Evolutionary conservation across 2,888 invertebrate species (phyloP), one percentile per base, ranked within the genome.

Genomic region (Phortica okadai): DNA sequence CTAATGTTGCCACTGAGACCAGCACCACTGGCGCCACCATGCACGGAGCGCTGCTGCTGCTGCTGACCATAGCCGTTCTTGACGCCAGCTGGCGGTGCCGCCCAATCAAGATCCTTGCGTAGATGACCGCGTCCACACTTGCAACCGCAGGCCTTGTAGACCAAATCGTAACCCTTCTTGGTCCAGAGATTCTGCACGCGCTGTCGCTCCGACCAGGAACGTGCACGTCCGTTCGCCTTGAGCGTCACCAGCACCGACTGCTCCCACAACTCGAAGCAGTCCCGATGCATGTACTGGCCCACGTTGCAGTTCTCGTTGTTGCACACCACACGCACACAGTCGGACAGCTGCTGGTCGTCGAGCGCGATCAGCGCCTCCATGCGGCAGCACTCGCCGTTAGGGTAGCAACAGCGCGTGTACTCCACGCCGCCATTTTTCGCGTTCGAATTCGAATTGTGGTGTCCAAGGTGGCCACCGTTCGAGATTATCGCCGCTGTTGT

Each of bases 181-280:
- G 98, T 98, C 99, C 99, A 99, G 77, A 99, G 92, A 92, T 98
- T 98, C 92, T 98, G 98, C 86, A 96, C 95, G 44, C 98, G 94
- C 91, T 98, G 98, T 77, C 97, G 94, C 91, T 98, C 98, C 56
- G 97, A 97, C 98, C 98, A 98, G 82, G 96, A 97, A 33, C 98
- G 93, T 4, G 98, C 98, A 54, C 98, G 93, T 73, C 98, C 97
- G 92, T 97, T 97, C 54, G 96, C 95, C 91, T 97, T 97, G 79
- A 99, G 93, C 89, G 97, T 97, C 74, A 96, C 95, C 83, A 98
- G 93, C 77, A 98, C 96, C 56, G 95, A 94, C 91, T 95, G 95
- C 92, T 99, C 98, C 97, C 98, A 99, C 85, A 95, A 94, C 83
- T 97, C 97, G 93, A 98, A 98, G 92, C 98, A 99, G 91, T 96